Base-by-base conservation (phyloP, 2,113 vertebrate genomes). In the Sminthopsis crassicaudata region DNA sequence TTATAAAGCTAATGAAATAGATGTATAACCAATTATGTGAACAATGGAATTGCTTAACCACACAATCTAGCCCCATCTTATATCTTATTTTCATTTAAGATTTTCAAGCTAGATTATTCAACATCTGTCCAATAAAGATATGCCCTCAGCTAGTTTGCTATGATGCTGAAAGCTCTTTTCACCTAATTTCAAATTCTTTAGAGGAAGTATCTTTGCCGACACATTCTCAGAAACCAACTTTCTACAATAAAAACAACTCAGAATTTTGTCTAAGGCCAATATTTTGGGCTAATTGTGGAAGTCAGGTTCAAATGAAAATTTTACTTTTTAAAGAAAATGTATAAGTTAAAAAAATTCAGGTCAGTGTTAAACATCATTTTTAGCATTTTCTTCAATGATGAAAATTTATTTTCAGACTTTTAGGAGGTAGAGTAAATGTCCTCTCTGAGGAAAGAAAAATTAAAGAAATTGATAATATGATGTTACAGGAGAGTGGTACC, bases 141-240 rank as follows among this genome's bases (percentile, higher is more conserved):
- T 84, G 92, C 95, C 90, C 60, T 94, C 95, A 91, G n/a, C 89
- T 93, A 48, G 57, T 53, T 48, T 84, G 55, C 54, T 11, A 2
- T 90, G 30, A 93, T 90, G 48, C n/a, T n/a, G 93, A 46, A 89
- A 50, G 91, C 46, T 76, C 0, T 91, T 96, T 97, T 42, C 53
- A 60, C 91, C 54, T 89, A 91, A 92, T 54, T 91, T 95, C 92
- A 91, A 30, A 94, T 92, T 92, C 92, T 36, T 96, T 97, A 97
- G 96, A 95, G 95, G 93, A 92, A 96, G 91, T 96, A 76, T 96
- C 95, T 97, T 42, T 93, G 90, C 96, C 92, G 97, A 90, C 0
- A 94, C 42, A 89, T 97, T 94, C 51, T 93, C 93, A 96, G 96
- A 97, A 96, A 95, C 88, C 92, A 97, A 91, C 93, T 95, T 97